These are phyloP conservation scores for Sthenelais limicola DNA, from an alignment of 2,888 invertebrate species.

Conservation along the genomic window DNA sequence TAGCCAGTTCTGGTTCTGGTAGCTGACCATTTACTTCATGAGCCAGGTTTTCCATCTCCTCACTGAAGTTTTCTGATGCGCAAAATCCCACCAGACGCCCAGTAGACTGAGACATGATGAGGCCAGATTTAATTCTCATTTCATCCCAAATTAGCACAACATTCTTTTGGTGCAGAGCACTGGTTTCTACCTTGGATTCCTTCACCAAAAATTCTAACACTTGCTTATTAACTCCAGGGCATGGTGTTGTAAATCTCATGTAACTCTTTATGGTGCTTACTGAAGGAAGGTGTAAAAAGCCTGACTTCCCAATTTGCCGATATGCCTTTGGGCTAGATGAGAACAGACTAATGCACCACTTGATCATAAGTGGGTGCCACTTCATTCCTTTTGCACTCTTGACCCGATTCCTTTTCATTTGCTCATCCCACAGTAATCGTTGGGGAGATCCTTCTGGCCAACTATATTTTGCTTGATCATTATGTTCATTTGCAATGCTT, in stretches of 20 bases:
- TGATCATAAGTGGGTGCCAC: constrained; percentile 39
- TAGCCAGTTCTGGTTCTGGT: background rate
- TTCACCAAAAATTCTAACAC: background rate
- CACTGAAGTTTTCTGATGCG: constrained; percentile 1
- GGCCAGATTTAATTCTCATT: constrained; percentile 18
- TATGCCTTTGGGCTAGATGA: constrained; percentile 1
- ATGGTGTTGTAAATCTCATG: constrained; percentile 8
- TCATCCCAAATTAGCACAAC: constrained; percentile 31
- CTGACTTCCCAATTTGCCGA: constrained; percentile 3
- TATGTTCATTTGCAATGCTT: too few relatives aligned
- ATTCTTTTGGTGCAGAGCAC: constrained; percentile 1
- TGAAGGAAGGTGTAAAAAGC: constrained; percentile 12
- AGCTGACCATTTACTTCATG: background rate
- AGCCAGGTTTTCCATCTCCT: constrained; percentile 9
- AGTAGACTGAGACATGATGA: background rate
- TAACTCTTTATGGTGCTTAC: constrained; percentile 5
- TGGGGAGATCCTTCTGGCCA: too few relatives aligned
- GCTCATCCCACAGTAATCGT: too few relatives aligned
- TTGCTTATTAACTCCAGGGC: constrained; percentile 3
- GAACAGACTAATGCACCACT: constrained; percentile 23
- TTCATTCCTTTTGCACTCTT: constrained; percentile 19
- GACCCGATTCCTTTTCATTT: background rate
- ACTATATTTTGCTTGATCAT: too few relatives aligned
- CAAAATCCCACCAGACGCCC: constrained; percentile 31
- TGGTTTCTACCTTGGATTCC: background rate